These are phyloP conservation scores for Probosciger aterrimus DNA, from an alignment of 2,113 vertebrate genomes.

Conservation along the genomic window DNA sequence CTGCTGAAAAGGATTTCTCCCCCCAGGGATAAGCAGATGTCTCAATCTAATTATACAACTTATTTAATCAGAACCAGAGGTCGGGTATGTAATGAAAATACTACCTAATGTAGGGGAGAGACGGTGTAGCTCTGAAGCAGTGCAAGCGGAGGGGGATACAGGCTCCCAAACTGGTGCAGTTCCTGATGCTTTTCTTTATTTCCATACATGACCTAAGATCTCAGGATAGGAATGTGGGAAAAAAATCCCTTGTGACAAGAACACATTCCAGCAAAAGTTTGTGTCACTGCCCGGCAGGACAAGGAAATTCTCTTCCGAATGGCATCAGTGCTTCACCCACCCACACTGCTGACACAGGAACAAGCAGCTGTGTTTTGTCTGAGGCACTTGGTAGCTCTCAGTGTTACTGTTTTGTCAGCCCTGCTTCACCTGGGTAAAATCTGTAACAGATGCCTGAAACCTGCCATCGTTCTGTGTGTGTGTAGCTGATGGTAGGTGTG, in stretches of 20 bases:
- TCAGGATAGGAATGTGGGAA: background rate
- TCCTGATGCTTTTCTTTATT: background rate
- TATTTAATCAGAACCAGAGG: conserved; percentile 63
- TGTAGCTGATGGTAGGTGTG: background rate
- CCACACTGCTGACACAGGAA: background rate
- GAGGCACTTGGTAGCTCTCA: background rate
- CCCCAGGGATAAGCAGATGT: conserved; percentile 46
- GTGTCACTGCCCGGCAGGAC: background rate
- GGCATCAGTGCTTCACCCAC: background rate
- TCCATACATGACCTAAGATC: fast-evolving
- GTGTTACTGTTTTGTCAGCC: background rate
- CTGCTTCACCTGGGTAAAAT: background rate
- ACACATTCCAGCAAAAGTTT: background rate
- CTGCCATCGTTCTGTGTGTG: fast-evolving
- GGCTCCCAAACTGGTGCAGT: background rate
- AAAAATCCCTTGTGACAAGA: background rate
- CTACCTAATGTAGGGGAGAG: background rate
- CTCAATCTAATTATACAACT: conserved; percentile 55
- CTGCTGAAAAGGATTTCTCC: conserved; percentile 50
- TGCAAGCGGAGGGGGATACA: background rate
- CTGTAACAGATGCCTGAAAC: background rate
- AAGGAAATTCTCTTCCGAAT: background rate
- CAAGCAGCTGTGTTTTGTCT: background rate
- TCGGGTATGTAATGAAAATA: conserved; percentile 12
- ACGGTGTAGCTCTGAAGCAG: background rate